Percentiles rank a stretch among this genome's conserved stretches.
Conservation (phyloP, 2,888 invertebrate species). For the Drosophila buzzatii region DNA sequence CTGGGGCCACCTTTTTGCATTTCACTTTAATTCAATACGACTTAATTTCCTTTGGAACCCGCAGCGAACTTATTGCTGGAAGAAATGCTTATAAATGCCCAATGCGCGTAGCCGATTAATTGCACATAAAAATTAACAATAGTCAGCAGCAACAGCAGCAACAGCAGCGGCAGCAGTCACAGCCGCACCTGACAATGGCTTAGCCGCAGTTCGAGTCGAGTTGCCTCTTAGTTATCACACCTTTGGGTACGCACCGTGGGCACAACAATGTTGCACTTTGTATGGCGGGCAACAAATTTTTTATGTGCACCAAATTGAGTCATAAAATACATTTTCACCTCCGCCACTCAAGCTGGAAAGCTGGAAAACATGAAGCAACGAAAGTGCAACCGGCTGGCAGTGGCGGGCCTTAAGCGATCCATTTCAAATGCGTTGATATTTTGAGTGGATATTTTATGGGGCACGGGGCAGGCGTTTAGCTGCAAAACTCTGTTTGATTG, state of each 20-base stretch:
- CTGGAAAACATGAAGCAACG: slow-evolving; percentile 17
- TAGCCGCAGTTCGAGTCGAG: slow-evolving; percentile 6
- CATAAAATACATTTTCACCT: slow-evolving; percentile 78
- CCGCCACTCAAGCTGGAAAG: slow-evolving; percentile 12
- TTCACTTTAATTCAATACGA: slow-evolving; percentile 78
- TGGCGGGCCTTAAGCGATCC: slow-evolving; percentile 50
- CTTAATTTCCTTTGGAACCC: slow-evolving; percentile 65
- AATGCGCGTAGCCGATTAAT: slow-evolving; percentile 78
- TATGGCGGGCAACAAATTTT: slow-evolving; percentile 63
- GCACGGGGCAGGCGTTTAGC: slow-evolving; percentile 30
- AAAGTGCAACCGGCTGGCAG: slow-evolving; percentile 28
- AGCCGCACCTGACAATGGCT: slow-evolving; percentile 45
- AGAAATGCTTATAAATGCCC: slow-evolving; percentile 78
- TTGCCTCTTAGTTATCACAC: slow-evolving; percentile 57
- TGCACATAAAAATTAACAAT: slow-evolving; percentile 79
- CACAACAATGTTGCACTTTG: slow-evolving; percentile 75
- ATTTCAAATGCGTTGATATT: slow-evolving; percentile 44
- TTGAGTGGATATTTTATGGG: slow-evolving; percentile 43
- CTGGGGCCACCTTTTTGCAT: slow-evolving; percentile 65
- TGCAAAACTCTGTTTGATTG: slow-evolving; percentile 29
- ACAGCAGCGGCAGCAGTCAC: slow-evolving; percentile 4
- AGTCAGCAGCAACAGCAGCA: slow-evolving; percentile 48
- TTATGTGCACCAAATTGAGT: slow-evolving; percentile 78
- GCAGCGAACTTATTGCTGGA: slow-evolving; percentile 36
- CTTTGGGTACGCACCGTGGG: slow-evolving; percentile 40